Evolutionary conservation across 30 jellyfish, hydroid and myxozoan species (phyloP).

Genomic region (Chrysaora quinquecirrha): DNA sequence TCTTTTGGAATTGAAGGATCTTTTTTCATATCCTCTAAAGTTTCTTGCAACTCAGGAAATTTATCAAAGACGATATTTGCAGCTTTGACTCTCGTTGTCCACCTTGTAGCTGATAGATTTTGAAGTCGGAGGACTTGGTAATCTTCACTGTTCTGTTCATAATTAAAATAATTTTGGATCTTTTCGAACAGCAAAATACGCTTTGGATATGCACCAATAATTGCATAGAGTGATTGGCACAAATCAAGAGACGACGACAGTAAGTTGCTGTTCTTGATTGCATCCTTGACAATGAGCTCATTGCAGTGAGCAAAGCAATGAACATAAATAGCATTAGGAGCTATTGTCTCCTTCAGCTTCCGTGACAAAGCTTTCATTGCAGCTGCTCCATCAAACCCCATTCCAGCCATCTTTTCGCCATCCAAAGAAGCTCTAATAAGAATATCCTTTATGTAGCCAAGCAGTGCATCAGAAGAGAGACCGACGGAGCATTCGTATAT

Average conservation of each 20-base stretch:
- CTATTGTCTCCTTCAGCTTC: conserved; percentile 45
- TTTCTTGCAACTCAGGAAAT: conserved; percentile 11
- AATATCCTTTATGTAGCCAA: conserved; percentile 22
- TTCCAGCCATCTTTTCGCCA: conserved; percentile 39
- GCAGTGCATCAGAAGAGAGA: conserved; percentile 25
- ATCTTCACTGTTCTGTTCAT: conserved; percentile 26
- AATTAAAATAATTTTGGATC: conserved; percentile 24
- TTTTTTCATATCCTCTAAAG: conserved; percentile 19
- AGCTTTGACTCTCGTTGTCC: conserved; percentile 31
- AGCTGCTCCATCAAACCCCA: conserved; percentile 68
- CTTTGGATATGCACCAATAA: conserved; percentile 52
- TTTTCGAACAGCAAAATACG: conserved; percentile 52
- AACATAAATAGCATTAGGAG: conserved; percentile 51
- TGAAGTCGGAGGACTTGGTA: conserved; percentile 64
- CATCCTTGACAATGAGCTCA: too few species aligned
- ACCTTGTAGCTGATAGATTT: conserved; percentile 36
- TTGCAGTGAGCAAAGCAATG: conserved; percentile 58
- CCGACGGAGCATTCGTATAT: conserved; percentile 51
- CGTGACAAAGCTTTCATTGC: conserved; percentile 27
- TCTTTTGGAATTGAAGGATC: conserved; percentile 19
- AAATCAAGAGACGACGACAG: conserved; percentile 33
- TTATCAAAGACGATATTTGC: conserved; percentile 7
- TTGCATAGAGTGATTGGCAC: conserved; percentile 50
- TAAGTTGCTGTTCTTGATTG: conserved; percentile 22
- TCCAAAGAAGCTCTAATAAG: conserved; percentile 16